A percentile compares a stretch with the other conserved stretches of the same genome.
These are phyloP conservation scores for Antennarius maculatus DNA, from an alignment of 2,797 vertebrate species.

Conservation along the genomic window DNA sequence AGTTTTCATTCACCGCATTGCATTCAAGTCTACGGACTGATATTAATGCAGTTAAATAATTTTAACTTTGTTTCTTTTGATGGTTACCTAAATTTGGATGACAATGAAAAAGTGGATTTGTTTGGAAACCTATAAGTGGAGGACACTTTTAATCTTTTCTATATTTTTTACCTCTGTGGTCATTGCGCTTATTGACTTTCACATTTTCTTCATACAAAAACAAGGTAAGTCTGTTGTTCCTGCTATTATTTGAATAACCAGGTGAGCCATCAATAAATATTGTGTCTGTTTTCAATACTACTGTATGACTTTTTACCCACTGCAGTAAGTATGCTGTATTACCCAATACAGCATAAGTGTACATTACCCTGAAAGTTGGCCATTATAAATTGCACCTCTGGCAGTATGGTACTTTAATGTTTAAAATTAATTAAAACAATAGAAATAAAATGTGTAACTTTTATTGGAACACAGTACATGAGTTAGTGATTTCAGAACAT, in stretches of 20 bases:
- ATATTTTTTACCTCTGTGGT: slow-evolving; percentile 19
- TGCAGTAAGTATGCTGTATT: too few relatives aligned
- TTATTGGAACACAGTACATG: background rate
- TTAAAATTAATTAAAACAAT: background rate
- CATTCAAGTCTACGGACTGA: background rate
- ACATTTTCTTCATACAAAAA: slow-evolving; percentile 29
- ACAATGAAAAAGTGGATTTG: slow-evolving; percentile 51
- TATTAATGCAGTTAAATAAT: slow-evolving; percentile 2
- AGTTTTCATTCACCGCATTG: slow-evolving; percentile 2
- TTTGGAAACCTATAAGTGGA: slow-evolving; percentile 35
- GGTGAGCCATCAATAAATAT: background rate
- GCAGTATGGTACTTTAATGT: background rate
- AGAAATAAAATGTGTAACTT: background rate
- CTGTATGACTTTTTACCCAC: too few relatives aligned
- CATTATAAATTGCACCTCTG: background rate
- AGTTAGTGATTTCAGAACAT: background rate
- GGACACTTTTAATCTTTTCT: slow-evolving; percentile 22
- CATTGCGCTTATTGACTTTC: slow-evolving; percentile 18
- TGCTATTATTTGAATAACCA: background rate
- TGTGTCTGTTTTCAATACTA: background rate
- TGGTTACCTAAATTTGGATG: slow-evolving; percentile 2
- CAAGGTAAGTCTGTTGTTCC: slow-evolving; percentile 50
- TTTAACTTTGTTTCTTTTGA: slow-evolving; percentile 13
- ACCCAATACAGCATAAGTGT: background rate
- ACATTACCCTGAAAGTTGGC: background rate